Evolutionary conservation across 2,797 vertebrate species (phyloP).

Genomic region (Ispidina lecontei): DNA sequence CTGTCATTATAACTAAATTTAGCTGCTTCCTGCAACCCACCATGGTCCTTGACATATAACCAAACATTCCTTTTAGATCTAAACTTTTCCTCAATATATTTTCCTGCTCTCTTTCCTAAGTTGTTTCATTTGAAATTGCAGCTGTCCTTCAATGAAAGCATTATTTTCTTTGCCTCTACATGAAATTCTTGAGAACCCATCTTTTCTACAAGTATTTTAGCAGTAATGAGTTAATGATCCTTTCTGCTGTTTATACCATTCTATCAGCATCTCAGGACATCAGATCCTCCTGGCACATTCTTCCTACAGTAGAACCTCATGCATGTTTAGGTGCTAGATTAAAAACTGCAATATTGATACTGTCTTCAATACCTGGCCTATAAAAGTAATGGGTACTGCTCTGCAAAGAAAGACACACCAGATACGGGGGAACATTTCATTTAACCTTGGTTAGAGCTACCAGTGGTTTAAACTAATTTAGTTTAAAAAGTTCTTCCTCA

Average conservation of each 20-base stretch:
- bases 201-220: neutral
- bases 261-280: neutral
- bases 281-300: neutral
- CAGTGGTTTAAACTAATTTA: neutral
- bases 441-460: neutral
- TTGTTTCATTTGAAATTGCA: neutral
- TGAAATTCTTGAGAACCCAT: neutral
- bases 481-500: slow-evolving; percentile 4
- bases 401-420: neutral
- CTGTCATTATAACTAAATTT: neutral
- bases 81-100: neutral
- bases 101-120: neutral
- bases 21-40: neutral
- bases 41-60: neutral
- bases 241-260: neutral
- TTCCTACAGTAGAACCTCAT: neutral
- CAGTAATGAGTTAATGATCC: neutral
- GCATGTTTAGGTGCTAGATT: neutral
- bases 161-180: neutral
- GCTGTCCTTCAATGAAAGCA: neutral
- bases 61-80: neutral
- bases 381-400: neutral
- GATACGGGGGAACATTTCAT: neutral
- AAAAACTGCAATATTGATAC: neutral
- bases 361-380: neutral